Evolutionary conservation across 2,113 vertebrate genomes (phyloP), one percentile per base, ranked within the genome.

Genomic region (Phyllostomus hastatus): DNA sequence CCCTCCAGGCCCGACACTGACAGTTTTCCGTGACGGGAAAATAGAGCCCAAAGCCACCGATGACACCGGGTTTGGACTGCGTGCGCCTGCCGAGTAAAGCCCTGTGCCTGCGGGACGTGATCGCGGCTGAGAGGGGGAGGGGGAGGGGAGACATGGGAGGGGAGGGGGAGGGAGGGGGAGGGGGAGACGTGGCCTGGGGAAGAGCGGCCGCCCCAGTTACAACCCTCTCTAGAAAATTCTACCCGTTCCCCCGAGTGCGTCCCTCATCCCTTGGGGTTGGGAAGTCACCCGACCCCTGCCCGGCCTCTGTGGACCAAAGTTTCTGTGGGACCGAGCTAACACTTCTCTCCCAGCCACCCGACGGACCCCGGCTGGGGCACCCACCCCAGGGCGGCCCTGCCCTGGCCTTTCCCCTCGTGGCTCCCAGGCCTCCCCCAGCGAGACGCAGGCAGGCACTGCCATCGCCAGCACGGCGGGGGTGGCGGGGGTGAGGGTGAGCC

Each of bases 11-110:
- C 52, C 72, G 67, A 81, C n/a, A 20, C 86, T 52, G 14, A 48
- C 46, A 50, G 61, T 88, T 91, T 93, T 75, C 96, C 95, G 54
- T 76, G 67, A 88, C 72, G 26, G 69, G 33, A 88, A 95, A 91
- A 92, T 69, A 48, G 43, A 95, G 50, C 57, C 52, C 46, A 93
- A 96, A 66, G 54, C 75, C 26, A 0, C 20, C 14, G 81, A 61
- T 79, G 78, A 67, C 87, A 84, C 72, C 52, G 72, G 80, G 64
- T n/a, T 88, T 96, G 80, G 41, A 85, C 28, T 2, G 7, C 72
- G 72, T 6, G 50, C 31, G 61, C 57, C 59, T 5, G 10, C 67
- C 90, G 91, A 87, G 93, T 78, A 66, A 90, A 89, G 48, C 95
- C 92, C 88, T 31, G 82, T 66, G 88, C 28, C 4, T 0, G 0